Evolutionary conservation across 2,797 vertebrate species (phyloP).

Genomic region (Takifugu ocellatus): DNA sequence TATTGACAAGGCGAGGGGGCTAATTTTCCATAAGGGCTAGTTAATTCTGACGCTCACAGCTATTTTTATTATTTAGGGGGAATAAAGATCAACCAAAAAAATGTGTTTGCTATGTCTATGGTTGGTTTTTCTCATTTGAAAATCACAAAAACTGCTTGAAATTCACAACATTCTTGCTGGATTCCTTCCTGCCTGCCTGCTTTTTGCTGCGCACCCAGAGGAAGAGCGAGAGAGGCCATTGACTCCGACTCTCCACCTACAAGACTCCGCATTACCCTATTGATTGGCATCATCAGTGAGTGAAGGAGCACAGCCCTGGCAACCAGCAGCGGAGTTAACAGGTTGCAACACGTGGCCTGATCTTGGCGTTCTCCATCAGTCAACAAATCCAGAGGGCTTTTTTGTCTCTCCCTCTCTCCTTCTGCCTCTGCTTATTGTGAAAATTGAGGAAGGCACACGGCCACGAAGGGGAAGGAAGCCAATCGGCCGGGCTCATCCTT

Average conservation of each 20-base stretch:
- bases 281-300: conserved; percentile 40
- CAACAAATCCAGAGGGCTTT: conserved; percentile 35
- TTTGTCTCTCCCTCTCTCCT: background rate
- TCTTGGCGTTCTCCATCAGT: conserved; percentile 29
- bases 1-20: too few species aligned
- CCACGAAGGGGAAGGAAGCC: too few species aligned
- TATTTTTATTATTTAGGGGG: too few species aligned
- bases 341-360: conserved; percentile 30
- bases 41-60: too few species aligned
- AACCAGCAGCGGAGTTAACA: conserved; percentile 28
- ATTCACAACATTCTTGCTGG: conserved; percentile 12
- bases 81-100: too few species aligned
- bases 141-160: conserved; percentile 1
- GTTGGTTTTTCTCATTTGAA: too few species aligned
- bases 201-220: conserved; percentile 13
- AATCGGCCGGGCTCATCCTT: too few species aligned
- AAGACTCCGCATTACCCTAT: conserved; percentile 30
- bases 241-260: conserved; percentile 36
- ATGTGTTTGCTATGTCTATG: too few species aligned
- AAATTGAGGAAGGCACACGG: too few species aligned
- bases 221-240: conserved; percentile 25
- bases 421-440: background rate
- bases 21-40: too few species aligned
- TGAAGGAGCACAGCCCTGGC: background rate
- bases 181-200: conserved; percentile 25